A percentile compares a stretch with the other conserved stretches of the same genome.
Conservation (phyloP, 1,140 invertebrate genomes). For the Copidosoma floridanum region DNA sequence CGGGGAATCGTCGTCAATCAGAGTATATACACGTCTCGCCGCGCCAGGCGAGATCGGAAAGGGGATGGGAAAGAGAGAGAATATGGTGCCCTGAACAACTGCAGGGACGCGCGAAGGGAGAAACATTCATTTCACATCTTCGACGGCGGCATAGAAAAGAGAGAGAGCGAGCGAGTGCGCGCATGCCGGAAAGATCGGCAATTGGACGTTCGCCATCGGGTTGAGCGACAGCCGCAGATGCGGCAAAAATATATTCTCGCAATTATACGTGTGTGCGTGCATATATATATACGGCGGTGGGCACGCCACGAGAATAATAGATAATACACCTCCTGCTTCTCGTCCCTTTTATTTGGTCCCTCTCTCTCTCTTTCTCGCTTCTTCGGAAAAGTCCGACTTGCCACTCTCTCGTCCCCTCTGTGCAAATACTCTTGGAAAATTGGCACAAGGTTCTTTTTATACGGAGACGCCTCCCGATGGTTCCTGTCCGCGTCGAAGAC, state of each 20-base stretch:
- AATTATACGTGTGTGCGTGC: conserved; percentile 53
- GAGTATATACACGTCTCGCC: neutral
- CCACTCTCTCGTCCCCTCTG: neutral
- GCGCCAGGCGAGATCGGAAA: neutral
- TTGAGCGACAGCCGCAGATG: conserved; percentile 54
- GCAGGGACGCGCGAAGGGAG: neutral
- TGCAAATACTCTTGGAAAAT: conserved; percentile 42
- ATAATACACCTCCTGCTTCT: conserved; percentile 39
- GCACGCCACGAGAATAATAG: conserved; percentile 51
- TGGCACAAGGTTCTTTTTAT: conserved; percentile 48
- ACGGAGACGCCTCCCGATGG: conserved; percentile 17
- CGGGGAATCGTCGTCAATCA: neutral
- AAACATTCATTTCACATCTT: conserved; percentile 4
- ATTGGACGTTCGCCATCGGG: conserved; percentile 52
- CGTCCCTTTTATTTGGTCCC: conserved; percentile 23
- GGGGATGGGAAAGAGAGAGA: too few relatives aligned
- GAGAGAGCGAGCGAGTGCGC: neutral
- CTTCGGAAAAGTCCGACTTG: neutral
- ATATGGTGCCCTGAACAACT: too few relatives aligned
- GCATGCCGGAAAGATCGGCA: conserved; percentile 30
- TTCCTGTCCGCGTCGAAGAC: too few relatives aligned
- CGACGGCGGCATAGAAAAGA: neutral
- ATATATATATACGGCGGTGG: too few relatives aligned
- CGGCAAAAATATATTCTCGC: conserved; percentile 55
- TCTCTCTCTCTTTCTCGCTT: neutral